Conservation (phyloP, 2,888 invertebrate species). For the Hyppa rectilinea region DNA sequence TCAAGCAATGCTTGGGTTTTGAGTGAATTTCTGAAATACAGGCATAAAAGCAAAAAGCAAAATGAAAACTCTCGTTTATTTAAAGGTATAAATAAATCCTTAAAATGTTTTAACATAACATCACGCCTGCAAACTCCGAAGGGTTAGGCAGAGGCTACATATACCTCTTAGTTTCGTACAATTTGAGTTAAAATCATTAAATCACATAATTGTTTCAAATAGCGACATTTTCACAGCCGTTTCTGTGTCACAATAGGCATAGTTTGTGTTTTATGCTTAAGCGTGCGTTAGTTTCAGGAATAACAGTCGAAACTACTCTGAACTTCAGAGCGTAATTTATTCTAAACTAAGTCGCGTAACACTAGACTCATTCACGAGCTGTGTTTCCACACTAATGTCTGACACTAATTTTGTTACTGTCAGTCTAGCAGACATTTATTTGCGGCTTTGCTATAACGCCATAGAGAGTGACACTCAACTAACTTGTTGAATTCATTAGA, state of each 20-base stretch:
- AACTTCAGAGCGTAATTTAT: constrained; percentile 25
- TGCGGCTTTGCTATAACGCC: neutral
- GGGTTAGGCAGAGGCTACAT: too few species aligned
- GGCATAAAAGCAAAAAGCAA: too few species aligned
- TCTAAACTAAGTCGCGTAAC: neutral
- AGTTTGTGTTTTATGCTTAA: constrained; percentile 6
- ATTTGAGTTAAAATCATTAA: neutral
- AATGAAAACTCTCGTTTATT: too few species aligned
- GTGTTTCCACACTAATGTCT: constrained; percentile 23
- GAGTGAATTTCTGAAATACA: too few species aligned
- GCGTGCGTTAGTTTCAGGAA: neutral
- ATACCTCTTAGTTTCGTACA: too few species aligned
- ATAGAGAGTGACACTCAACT: neutral
- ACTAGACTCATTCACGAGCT: neutral
- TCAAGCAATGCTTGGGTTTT: too few species aligned
- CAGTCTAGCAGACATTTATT: constrained; percentile 23
- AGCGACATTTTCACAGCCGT: neutral
- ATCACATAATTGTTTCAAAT: neutral
- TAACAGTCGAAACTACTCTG: constrained; percentile 12
- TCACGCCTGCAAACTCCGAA: too few species aligned
- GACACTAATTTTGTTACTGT: constrained; percentile 21
- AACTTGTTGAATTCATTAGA: neutral
- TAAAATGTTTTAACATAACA: too few species aligned
- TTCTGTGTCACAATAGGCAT: neutral
- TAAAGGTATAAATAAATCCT: too few species aligned